phyloP scores from a whole-genome alignment of 2,797 vertebrate species.

The Sparus aurata region DNA sequence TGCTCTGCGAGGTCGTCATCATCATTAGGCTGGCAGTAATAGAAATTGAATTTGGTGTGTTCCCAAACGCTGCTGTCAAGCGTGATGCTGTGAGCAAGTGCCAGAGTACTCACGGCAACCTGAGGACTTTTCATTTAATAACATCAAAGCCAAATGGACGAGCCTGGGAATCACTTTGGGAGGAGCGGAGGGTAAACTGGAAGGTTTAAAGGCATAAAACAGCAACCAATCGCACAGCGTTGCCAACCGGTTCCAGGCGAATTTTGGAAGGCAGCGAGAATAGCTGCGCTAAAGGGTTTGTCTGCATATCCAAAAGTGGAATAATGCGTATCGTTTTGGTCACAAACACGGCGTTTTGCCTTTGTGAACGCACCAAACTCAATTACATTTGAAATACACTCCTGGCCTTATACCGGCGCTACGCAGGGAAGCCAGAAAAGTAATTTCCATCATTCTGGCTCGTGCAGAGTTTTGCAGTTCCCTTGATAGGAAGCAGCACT shows the following conservation, averaged over 20 bases:
- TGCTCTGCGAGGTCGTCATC: constrained; percentile 23
- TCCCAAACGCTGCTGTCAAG: constrained; percentile 48
- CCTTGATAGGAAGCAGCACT: constrained; percentile 62
- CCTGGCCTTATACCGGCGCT: constrained; percentile 27
- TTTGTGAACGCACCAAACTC: constrained; percentile 46
- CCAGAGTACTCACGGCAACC: constrained; percentile 27
- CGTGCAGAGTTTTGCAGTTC: constrained; percentile 51
- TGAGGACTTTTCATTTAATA: constrained; percentile 54
- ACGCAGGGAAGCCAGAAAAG: constrained; percentile 66
- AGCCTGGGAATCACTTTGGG: constrained; percentile 35
- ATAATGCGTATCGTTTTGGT: constrained; percentile 30
- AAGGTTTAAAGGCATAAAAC: constrained; percentile 29
- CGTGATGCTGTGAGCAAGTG: constrained; percentile 39
- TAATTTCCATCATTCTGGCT: constrained; percentile 68
- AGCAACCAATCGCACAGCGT: constrained; percentile 15
- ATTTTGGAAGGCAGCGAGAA: constrained; percentile 9
- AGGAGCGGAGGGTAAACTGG: background rate
- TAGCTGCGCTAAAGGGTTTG: constrained; percentile 13
- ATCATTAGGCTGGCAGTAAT: constrained; percentile 52
- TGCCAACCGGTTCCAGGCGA: constrained; percentile 16
- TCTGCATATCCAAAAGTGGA: constrained; percentile 6
- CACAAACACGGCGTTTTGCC: constrained; percentile 36
- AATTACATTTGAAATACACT: constrained; percentile 58
- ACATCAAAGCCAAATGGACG: constrained; percentile 47
- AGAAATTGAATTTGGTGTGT: constrained; percentile 59